These are phyloP conservation scores for Gadus macrocephalus DNA, from an alignment of 2,113 vertebrate species.

Conservation along the genomic window DNA sequence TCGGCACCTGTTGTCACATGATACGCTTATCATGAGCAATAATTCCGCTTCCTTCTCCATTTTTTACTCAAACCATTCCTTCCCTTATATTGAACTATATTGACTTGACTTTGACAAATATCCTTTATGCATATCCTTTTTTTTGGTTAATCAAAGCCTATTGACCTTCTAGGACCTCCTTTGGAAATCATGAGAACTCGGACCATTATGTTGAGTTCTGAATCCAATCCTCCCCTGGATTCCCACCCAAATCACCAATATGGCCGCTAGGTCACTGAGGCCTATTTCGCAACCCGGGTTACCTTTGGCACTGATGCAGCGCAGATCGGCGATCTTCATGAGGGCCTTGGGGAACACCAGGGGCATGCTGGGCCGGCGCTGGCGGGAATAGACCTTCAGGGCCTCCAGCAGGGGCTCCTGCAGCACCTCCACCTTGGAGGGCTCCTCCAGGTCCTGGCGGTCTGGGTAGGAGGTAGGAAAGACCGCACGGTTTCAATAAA, in stretches of 20 bases:
- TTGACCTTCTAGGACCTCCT: too few species aligned
- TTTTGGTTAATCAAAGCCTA: too few species aligned
- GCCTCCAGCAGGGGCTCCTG: slow-evolving; percentile 93
- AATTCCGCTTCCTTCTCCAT: too few species aligned
- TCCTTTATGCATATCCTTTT: too few species aligned
- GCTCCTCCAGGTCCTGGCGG: slow-evolving; percentile 93
- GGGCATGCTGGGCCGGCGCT: slow-evolving; percentile 89
- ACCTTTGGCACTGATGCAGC: slow-evolving; percentile 97
- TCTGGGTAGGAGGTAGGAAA: slow-evolving; percentile 64
- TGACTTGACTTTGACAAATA: too few species aligned
- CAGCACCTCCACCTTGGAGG: slow-evolving; percentile 91
- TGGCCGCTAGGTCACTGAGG: neutral
- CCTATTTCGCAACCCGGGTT: neutral
- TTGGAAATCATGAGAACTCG: too few species aligned
- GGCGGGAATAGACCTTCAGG: slow-evolving; percentile 92
- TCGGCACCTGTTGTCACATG: too few species aligned
- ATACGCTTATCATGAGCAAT: too few species aligned
- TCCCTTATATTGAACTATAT: too few species aligned
- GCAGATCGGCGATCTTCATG: slow-evolving; percentile 97
- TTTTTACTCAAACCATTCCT: too few species aligned
- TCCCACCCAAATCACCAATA: neutral
- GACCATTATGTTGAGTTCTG: neutral
- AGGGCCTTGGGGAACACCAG: slow-evolving; percentile 97
- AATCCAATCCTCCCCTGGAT: neutral
- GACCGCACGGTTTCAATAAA: neutral